Evolutionary conservation across 2,888 invertebrate species (phyloP), one percentile per base, ranked within the genome.

Genomic region (Lasiommata megera): DNA sequence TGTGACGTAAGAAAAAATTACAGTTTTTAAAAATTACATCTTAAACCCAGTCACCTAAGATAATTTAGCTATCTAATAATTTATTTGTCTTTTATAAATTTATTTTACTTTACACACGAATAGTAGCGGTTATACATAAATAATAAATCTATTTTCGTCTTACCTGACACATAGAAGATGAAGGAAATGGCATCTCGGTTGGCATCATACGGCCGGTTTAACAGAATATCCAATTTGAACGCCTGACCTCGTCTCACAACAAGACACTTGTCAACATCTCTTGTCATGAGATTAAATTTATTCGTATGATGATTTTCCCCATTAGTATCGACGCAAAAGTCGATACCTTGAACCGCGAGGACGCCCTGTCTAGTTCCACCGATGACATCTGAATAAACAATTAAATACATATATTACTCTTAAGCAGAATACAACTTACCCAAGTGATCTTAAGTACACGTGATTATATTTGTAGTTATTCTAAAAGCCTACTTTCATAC

Each of bases 221-320:
- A 92, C 11, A 92, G 92, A 54, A 98, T 88, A 68, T 94, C 93
- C 43, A 96, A 77, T 72, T 92, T 92, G 82, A 98, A 97, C 18
- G 94, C 89, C 80, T 97, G 96, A 6, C 98, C 98, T 63, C 98
- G 92, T 61, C 98, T 92, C 6, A 97, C 92, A 0, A 98, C 95
- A 46, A 97, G 90, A 63, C 94, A 92, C 44, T 93, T 93, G 73
- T 86, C 85, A 48, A 79, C 82, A n/a, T 73, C 74, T 55, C 93
- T 90, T 59, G 91, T 92, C 94, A 95, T 95, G 68, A 95, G 80
- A 70, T 96, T 94, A 79, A 94, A 97, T 74, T 94, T 94, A 70
- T 92, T 93, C 0, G 97, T 97, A 74, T 94, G 93, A 78, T 97
- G 97, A 60, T 92, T 92, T 38, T 91, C 90, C 7, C 96, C 96